Conservation (phyloP, 2,113 vertebrate species). For the Psittacus erithacus region DNA sequence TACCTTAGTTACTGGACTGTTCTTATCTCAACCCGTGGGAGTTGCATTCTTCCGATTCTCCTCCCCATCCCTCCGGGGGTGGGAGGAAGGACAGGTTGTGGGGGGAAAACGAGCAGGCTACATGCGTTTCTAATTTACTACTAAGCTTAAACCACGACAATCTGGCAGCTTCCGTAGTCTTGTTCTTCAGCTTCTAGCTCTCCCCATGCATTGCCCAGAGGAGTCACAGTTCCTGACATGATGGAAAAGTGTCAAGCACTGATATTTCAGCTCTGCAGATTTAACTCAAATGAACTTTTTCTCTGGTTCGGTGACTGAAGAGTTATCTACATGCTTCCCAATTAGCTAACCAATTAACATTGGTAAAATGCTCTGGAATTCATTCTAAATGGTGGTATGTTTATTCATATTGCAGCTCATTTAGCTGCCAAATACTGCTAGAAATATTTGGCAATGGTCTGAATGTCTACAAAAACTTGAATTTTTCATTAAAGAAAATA, state of each 20-base stretch:
- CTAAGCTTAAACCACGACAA: too few species aligned
- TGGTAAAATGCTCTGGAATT: neutral
- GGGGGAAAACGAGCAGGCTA: too few species aligned
- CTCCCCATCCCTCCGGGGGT: too few species aligned
- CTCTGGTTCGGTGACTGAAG: neutral
- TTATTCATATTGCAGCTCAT: neutral
- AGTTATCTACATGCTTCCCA: neutral
- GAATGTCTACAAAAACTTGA: neutral
- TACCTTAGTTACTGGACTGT: too few species aligned
- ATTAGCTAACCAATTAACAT: neutral
- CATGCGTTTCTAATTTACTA: too few species aligned
- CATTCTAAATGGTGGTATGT: neutral
- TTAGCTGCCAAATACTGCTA: slow-evolving; percentile 24
- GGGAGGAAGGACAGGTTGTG: too few species aligned
- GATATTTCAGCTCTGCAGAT: neutral
- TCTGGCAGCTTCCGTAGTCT: neutral
- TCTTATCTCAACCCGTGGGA: too few species aligned
- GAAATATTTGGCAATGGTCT: slow-evolving; percentile 5
- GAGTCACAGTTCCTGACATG: neutral
- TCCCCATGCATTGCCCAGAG: neutral
- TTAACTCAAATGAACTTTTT: neutral
- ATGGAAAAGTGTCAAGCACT: neutral
- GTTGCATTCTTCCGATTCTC: too few species aligned
- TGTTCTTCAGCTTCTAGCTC: neutral
- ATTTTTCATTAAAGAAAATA: neutral